Evolutionary conservation across 2,113 vertebrate species (phyloP).

Genomic region (Odontesthes bonariensis): DNA sequence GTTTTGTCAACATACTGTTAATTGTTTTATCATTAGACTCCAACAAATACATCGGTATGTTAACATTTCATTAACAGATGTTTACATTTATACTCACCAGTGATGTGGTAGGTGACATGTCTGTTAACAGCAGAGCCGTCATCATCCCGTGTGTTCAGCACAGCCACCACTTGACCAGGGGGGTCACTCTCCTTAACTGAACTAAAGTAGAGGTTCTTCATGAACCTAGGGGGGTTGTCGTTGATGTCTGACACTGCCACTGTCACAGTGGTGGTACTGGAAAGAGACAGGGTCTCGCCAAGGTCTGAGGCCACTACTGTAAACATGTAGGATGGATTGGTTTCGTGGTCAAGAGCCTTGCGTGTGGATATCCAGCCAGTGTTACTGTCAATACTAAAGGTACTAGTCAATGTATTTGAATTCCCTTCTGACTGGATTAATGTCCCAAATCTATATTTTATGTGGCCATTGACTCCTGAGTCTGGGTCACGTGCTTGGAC

Average conservation of each 20-base stretch:
- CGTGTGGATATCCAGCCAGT: constrained; percentile 95
- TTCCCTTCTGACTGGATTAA: constrained; percentile 77
- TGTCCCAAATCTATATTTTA: constrained; percentile 88
- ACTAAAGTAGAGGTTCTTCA: constrained; percentile 89
- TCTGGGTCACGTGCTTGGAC: constrained; percentile 90
- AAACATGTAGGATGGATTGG: constrained; percentile 88
- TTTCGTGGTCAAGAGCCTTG: constrained; percentile 93
- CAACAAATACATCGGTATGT: not conserved
- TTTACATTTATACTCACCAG: constrained; percentile 84
- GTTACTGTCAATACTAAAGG: constrained; percentile 91
- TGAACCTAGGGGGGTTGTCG: constrained; percentile 91
- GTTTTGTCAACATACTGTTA: too few species aligned
- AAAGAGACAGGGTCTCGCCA: constrained; percentile 90
- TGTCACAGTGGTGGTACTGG: constrained; percentile 88
- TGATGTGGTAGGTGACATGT: constrained; percentile 98
- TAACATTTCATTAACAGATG: not conserved
- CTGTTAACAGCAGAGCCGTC: constrained; percentile 92
- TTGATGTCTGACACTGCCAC: constrained; percentile 93
- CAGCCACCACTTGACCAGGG: constrained; percentile 94
- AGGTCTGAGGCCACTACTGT: constrained; percentile 93
- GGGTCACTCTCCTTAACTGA: constrained; percentile 92
- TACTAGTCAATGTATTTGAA: constrained; percentile 79
- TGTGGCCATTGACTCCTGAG: constrained; percentile 93
- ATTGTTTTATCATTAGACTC: too few species aligned
- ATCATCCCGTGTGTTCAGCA: constrained; percentile 93